Percentiles rank a stretch among this genome's conserved stretches.
These are phyloP conservation scores for Cryptophagus acutangulus DNA, from an alignment of 2,888 invertebrate genomes.

Conservation along the genomic window DNA sequence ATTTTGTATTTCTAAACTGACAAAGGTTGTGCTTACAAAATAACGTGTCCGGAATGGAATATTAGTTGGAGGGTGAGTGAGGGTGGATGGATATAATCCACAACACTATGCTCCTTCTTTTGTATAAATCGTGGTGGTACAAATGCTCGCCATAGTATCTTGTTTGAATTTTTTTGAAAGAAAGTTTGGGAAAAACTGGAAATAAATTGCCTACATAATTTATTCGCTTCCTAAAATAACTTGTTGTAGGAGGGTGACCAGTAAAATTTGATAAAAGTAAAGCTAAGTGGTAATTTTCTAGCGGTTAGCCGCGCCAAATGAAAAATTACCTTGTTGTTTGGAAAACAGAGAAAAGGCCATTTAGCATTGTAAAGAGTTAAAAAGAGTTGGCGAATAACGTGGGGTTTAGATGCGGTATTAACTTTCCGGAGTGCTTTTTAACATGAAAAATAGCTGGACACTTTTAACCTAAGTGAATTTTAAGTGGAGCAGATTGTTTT, in stretches of 20 bases:
- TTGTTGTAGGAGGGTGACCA: no score
- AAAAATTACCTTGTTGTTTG: constrained; percentile 37
- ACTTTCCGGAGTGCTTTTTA: constrained; percentile 28
- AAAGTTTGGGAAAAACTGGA: no score
- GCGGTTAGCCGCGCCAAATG: constrained; percentile 40
- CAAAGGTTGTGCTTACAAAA: constrained; percentile 35
- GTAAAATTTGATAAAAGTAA: constrained; percentile 41
- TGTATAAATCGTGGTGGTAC: no score
- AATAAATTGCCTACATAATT: constrained; percentile 17
- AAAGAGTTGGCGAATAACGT: constrained; percentile 19
- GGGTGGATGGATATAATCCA: no score
- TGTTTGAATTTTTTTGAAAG: no score
- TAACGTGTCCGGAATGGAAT: constrained; percentile 35
- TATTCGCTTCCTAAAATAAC: no score
- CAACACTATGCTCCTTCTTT: no score
- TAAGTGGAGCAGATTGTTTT: constrained; percentile 44
- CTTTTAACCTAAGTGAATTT: constrained; percentile 46
- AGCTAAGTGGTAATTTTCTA: constrained; percentile 43
- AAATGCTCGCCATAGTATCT: no score
- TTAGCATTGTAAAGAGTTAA: constrained; percentile 9
- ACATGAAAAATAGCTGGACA: constrained; percentile 44
- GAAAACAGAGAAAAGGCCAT: constrained; percentile 22
- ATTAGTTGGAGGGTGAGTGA: no score
- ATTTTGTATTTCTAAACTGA: constrained; percentile 34
- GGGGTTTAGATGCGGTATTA: constrained; percentile 22